Conservation (phyloP, 2,888 invertebrate species). For the Automeris io region DNA sequence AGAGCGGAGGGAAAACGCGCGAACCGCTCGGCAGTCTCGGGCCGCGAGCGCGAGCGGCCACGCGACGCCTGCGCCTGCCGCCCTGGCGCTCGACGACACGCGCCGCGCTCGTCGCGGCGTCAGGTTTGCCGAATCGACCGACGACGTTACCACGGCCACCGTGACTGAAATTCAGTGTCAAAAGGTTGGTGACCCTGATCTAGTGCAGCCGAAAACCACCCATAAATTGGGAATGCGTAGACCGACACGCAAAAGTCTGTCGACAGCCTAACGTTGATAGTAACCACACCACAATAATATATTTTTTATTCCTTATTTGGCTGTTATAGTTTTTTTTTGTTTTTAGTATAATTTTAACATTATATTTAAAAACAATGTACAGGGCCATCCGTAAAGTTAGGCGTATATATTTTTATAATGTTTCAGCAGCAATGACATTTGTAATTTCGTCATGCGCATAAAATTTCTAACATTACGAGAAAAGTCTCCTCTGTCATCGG, state of each 20-base stretch:
- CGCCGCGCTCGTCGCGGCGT: slow-evolving; percentile 71
- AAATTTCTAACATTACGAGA: slow-evolving; percentile 54
- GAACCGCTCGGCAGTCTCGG: slow-evolving; percentile 56
- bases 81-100: slow-evolving; percentile 66
- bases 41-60: slow-evolving; percentile 66
- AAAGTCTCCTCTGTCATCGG: too few species aligned
- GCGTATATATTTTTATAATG: too few species aligned
- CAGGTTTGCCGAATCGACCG: slow-evolving; percentile 71
- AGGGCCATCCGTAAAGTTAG: too few species aligned
- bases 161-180: slow-evolving; percentile 72
- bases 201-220: slow-evolving; percentile 45
- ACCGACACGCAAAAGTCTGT: too few species aligned
- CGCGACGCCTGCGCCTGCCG: slow-evolving; percentile 66
- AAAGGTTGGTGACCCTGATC: slow-evolving; percentile 68
- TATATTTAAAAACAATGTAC: too few species aligned
- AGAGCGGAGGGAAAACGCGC: slow-evolving; percentile 67
- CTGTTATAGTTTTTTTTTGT: too few species aligned
- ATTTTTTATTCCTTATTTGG: too few species aligned
- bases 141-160: slow-evolving; percentile 56
- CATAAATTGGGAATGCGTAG: slow-evolving; percentile 21
- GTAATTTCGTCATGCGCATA: slow-evolving; percentile 48
- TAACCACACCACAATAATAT: too few species aligned
- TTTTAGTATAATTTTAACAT: too few species aligned
- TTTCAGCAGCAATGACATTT: slow-evolving; percentile 33
- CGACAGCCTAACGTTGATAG: too few species aligned